Conservation (phyloP, 1,140 invertebrate genomes). For the Drosophila novamexicana region DNA sequence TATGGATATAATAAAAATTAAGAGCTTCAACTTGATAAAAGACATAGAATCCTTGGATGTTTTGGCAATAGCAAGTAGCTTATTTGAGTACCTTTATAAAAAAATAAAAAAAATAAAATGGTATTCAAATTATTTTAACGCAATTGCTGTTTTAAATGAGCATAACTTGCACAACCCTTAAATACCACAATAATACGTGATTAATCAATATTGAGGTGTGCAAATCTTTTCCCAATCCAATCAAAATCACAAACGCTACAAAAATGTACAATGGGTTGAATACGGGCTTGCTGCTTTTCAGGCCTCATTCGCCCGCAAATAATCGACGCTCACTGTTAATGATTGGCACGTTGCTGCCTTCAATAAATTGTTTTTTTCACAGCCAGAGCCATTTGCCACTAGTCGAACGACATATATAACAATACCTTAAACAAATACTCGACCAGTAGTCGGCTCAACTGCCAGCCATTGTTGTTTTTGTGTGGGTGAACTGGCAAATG, state of each 20-base stretch:
- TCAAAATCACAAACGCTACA: not conserved
- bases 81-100: too few relatives aligned
- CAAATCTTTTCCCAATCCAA: not conserved
- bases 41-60: too few relatives aligned
- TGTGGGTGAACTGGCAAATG: slow-evolving; percentile 60
- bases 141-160: not conserved
- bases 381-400: slow-evolving; percentile 22
- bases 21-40: not conserved
- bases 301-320: not conserved
- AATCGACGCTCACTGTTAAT: not conserved
- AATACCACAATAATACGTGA: not conserved
- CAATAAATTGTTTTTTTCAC: slow-evolving; percentile 17
- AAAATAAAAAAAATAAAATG: too few relatives aligned
- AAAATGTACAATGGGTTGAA: not conserved
- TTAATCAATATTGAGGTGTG: not conserved
- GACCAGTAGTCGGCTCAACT: slow-evolving; percentile 37
- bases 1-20: too few relatives aligned
- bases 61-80: too few relatives aligned
- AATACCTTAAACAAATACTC: slow-evolving; percentile 74
- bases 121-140: too few relatives aligned
- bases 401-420: slow-evolving; percentile 54
- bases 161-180: not conserved
- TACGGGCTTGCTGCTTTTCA: not conserved
- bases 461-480: slow-evolving; percentile 47
- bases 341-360: slow-evolving; percentile 9